Base-by-base conservation (phyloP, 2,113 vertebrate genomes). In the Tiliqua scincoides region DNA sequence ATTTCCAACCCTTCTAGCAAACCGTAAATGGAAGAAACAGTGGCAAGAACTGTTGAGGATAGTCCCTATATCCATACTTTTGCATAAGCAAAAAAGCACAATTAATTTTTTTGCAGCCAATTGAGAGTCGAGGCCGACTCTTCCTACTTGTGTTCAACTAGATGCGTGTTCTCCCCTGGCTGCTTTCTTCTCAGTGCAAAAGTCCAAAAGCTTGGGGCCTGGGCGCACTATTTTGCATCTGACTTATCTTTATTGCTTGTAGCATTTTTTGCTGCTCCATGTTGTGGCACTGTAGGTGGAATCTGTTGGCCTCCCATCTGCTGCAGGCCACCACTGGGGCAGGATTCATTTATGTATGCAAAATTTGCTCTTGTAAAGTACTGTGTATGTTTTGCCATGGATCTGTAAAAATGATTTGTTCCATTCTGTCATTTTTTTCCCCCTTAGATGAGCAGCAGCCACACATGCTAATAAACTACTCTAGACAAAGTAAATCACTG, bases 221-320 rank as follows among this genome's bases (percentile, higher is more conserved):
- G 35, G 85, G 11, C 63, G 59, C 35, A 18, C n/a, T 32, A 73
- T 65, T 27, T 52, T 85, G 83, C 70, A 5, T 88, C 43, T 7
- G 21, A 57, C 32, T 54, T 73, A 12, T 48, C 57, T 87, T 82
- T 70, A 91, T 91, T 84, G 76, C 82, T 6, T 37, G 6, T 81
- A 48, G 43, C 8, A 23, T 62, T 81, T 67, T 52, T n/a, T n/a
- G 89, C 37, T 43, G 89, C 40, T 91, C 76, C 70, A 61, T 72
- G 61, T 87, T 92, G 82, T 86, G 88, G 79, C 52, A 43, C 14
- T 86, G 62, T 85, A 59, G 84, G 72, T 89, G 68, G 87, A 89
- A 85, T 90, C 82, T 94, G 81, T 87, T 91, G 77, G 84, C 52
- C 18, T 90, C 57, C 90, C 92, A 89, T 92, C 91, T 93, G 91